A percentile compares a stretch with the other conserved stretches of the same genome.
These are phyloP conservation scores for Amphipyra berbera DNA, from an alignment of 2,888 invertebrate species.

Conservation along the genomic window DNA sequence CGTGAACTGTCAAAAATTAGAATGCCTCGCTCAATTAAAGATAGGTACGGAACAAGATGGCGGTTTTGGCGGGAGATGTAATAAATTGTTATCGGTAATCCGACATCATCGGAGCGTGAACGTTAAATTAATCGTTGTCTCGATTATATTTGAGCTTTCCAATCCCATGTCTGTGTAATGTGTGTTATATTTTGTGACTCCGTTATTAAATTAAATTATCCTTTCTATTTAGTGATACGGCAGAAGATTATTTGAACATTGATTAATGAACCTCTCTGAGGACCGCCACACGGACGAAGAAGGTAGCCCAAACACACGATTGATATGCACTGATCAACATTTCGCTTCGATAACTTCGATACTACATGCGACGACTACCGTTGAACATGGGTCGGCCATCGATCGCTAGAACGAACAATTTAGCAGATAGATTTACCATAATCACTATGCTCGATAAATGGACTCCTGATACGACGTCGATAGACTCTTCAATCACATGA, in stretches of 20 bases:
- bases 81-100: constrained; percentile 59
- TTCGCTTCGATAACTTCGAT: no score
- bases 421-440: no score
- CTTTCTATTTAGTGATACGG: constrained; percentile 39
- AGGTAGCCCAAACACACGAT: not conserved
- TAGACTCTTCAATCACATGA: no score
- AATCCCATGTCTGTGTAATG: constrained; percentile 37
- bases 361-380: no score
- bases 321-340: not conserved
- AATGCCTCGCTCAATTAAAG: constrained; percentile 44
- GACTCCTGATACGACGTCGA: no score
- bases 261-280: constrained; percentile 30
- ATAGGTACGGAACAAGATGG: constrained; percentile 57
- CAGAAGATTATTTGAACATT: constrained; percentile 16
- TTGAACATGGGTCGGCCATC: no score
- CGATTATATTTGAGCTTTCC: constrained; percentile 52
- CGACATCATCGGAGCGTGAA: constrained; percentile 51
- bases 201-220: constrained; percentile 44
- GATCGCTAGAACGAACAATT: no score
- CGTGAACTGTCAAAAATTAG: constrained; percentile 55
- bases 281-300: not conserved
- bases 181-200: constrained; percentile 28
- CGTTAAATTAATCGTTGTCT: constrained; percentile 58
- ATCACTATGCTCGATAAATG: no score
- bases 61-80: constrained; percentile 40